Evolutionary conservation across 2,888 invertebrate species (phyloP).

Genomic region (Congeria kusceri): DNA sequence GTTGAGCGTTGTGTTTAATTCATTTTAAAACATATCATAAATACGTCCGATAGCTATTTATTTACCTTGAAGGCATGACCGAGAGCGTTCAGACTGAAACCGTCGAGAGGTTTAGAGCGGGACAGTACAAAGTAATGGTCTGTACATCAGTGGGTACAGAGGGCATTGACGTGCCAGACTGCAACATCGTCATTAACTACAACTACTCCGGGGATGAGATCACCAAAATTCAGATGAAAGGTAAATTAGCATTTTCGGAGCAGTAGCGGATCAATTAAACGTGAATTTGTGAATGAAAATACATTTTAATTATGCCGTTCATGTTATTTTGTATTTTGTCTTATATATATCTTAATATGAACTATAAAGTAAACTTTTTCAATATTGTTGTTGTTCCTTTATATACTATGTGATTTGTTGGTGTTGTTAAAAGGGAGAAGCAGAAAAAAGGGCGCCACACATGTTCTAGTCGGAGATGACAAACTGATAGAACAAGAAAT

Average conservation of each 20-base stretch:
- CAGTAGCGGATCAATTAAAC: too few species aligned
- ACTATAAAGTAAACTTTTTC: too few species aligned
- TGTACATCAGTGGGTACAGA: constrained; percentile 59
- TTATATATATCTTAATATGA: too few species aligned
- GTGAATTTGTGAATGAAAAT: too few species aligned
- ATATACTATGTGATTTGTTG: neutral
- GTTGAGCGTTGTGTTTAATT: too few species aligned
- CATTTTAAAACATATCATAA: too few species aligned
- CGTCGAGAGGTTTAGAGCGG: constrained; percentile 39
- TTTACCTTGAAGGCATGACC: constrained; percentile 40
- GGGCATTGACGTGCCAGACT: constrained; percentile 57
- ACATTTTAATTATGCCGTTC: too few species aligned
- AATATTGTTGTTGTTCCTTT: too few species aligned
- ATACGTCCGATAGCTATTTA: neutral
- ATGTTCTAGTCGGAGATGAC: constrained; percentile 4
- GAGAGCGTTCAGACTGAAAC: constrained; percentile 41
- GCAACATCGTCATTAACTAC: constrained; percentile 55
- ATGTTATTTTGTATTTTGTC: too few species aligned
- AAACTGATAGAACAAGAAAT: constrained; percentile 1
- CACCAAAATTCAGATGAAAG: constrained; percentile 55
- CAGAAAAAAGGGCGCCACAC: constrained; percentile 14
- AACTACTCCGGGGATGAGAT: constrained; percentile 54
- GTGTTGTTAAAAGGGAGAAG: constrained; percentile 12
- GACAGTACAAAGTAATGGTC: constrained; percentile 48
- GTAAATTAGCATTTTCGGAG: constrained; percentile 3